A percentile compares a stretch with the other conserved stretches of the same genome.
Evolutionary conservation across 2,113 vertebrate species (phyloP).

Genomic region (Geothlypis trichas): DNA sequence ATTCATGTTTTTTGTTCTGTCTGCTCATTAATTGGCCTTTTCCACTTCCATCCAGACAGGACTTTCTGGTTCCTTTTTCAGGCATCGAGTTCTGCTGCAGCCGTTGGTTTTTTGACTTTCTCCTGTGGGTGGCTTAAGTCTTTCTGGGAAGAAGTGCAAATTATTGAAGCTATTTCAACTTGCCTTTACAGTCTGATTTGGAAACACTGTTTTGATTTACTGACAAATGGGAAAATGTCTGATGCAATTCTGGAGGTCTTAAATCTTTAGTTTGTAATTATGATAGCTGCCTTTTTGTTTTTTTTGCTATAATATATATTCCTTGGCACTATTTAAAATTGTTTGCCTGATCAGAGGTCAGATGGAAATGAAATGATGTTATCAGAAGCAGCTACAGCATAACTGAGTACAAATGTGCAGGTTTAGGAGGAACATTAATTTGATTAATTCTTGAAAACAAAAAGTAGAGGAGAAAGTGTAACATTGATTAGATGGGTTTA

Average conservation of each 20-base stretch:
- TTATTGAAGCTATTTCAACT: constrained; percentile 6
- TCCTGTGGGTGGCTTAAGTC: background rate
- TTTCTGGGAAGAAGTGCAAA: constrained; percentile 17
- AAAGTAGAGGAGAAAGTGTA: background rate
- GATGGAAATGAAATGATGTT: background rate
- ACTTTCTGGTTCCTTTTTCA: background rate
- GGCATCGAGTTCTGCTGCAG: background rate
- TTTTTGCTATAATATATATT: background rate
- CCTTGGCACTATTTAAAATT: background rate
- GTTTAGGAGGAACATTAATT: background rate
- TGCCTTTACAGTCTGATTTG: constrained; percentile 47
- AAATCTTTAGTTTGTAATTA: constrained; percentile 66
- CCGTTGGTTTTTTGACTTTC: background rate
- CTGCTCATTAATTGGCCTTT: background rate
- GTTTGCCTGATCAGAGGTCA: background rate
- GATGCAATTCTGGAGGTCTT: constrained; percentile 52
- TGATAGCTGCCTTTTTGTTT: background rate
- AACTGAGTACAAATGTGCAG: background rate
- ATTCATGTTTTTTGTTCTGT: background rate
- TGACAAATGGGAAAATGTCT: constrained; percentile 34
- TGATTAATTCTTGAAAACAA: constrained; percentile 9
- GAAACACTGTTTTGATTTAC: constrained; percentile 49
- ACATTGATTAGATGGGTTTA: background rate
- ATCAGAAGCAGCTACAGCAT: background rate
- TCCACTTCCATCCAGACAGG: background rate